A percentile compares a stretch with the other conserved stretches of the same genome.
phyloP scores from a whole-genome alignment of 1,140 invertebrate genomes.

The Rhyzopertha dominica region DNA sequence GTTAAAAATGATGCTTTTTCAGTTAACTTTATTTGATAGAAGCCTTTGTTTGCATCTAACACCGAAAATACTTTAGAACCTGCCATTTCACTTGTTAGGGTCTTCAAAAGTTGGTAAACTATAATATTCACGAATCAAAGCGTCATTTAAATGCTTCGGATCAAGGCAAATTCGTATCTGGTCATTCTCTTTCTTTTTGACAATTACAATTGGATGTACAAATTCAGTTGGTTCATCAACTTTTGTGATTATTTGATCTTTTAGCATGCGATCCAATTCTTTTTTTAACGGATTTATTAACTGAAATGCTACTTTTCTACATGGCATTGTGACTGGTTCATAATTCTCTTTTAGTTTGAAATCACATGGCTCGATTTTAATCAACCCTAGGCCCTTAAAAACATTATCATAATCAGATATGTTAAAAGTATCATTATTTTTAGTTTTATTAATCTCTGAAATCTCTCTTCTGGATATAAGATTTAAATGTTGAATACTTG shows the following conservation, averaged over 20 bases:
- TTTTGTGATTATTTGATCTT: slow-evolving; percentile 35
- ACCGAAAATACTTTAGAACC: slow-evolving; percentile 41
- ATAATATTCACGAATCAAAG: slow-evolving; percentile 43
- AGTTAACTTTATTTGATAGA: slow-evolving; percentile 45
- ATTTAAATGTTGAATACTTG: too few species aligned
- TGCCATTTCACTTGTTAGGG: slow-evolving; percentile 36
- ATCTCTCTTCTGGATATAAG: too few species aligned
- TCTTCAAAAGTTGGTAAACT: slow-evolving; percentile 44
- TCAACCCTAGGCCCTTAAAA: slow-evolving; percentile 18
- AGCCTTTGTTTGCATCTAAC: slow-evolving; percentile 44
- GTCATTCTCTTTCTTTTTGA: slow-evolving; percentile 42
- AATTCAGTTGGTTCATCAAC: slow-evolving; percentile 42
- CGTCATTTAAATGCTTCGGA: slow-evolving; percentile 46
- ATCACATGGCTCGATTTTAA: slow-evolving; percentile 8
- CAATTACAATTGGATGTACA: slow-evolving; percentile 43
- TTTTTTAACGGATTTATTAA: slow-evolving; percentile 35
- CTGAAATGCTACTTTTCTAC: slow-evolving; percentile 39
- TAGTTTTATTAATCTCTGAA: too few species aligned
- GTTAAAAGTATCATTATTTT: too few species aligned
- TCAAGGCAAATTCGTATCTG: slow-evolving; percentile 46
- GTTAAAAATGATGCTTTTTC: slow-evolving; percentile 39
- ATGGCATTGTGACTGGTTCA: slow-evolving; percentile 31
- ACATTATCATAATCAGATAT: slow-evolving; percentile 6
- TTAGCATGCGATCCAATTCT: slow-evolving; percentile 33
- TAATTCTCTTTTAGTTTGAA: slow-evolving; percentile 17